phyloP scores from a whole-genome alignment of 30 jellyfish, hydroid and myxozoan species.

The Hydractinia symbiolongicarpus region DNA sequence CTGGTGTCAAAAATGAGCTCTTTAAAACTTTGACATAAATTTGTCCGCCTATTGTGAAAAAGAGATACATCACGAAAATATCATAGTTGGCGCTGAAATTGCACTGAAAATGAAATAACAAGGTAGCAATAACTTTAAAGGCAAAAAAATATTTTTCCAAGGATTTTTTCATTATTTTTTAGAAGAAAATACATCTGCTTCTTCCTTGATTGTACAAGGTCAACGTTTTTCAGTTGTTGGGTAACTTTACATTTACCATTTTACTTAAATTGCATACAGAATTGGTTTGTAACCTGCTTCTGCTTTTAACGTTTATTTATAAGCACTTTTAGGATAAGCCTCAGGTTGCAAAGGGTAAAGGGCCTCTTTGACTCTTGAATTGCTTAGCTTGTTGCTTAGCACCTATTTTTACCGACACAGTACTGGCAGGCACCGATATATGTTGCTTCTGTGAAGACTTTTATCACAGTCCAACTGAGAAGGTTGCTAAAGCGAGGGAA shows the following conservation, averaged over 20 bases:
- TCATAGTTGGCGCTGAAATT: too few relatives aligned
- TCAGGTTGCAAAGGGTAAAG: background rate
- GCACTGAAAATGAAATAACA: too few relatives aligned
- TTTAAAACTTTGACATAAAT: too few relatives aligned
- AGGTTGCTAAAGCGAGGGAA: too few relatives aligned
- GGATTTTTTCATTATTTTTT: background rate
- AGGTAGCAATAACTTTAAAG: too few relatives aligned
- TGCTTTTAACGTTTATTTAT: background rate
- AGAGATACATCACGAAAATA: too few relatives aligned
- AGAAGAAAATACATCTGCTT: conserved; percentile 1
- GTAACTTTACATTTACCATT: conserved; percentile 31
- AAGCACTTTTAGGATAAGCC: background rate
- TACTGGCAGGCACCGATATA: too few relatives aligned
- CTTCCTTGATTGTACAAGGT: conserved; percentile 48
- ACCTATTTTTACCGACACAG: background rate
- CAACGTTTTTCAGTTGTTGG: conserved; percentile 91
- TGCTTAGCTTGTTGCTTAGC: background rate
- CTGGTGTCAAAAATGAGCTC: too few relatives aligned
- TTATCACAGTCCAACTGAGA: background rate
- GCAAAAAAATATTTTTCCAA: too few relatives aligned
- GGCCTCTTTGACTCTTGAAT: background rate
- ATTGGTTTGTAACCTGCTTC: background rate
- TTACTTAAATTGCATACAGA: background rate
- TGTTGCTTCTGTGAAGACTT: too few relatives aligned
- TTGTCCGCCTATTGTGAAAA: too few relatives aligned